These are phyloP conservation scores for Distichodus sexfasciatus DNA, from an alignment of 2,797 vertebrate species.

Conservation along the genomic window DNA sequence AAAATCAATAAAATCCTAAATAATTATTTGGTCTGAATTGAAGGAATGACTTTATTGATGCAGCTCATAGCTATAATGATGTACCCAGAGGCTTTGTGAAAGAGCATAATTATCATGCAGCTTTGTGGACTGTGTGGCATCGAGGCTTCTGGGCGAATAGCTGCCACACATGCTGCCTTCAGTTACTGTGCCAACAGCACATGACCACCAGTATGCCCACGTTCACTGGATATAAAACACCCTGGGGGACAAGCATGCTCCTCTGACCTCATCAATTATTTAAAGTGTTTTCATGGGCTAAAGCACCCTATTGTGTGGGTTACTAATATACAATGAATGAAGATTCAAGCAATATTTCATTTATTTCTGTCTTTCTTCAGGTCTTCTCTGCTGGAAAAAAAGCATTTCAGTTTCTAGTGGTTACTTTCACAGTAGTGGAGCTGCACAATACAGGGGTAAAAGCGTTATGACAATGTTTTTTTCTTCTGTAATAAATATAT, in stretches of 20 bases:
- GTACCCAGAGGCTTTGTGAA: neutral
- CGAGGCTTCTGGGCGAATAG: neutral
- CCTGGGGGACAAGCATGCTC: neutral
- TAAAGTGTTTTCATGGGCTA: neutral
- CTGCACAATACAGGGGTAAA: too few species aligned
- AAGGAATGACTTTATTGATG: neutral
- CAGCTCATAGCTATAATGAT: neutral
- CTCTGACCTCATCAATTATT: conserved; percentile 6
- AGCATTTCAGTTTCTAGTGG: too few species aligned
- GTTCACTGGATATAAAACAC: neutral
- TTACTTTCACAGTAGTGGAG: too few species aligned
- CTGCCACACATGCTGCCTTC: conserved; percentile 23
- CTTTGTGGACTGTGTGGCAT: conserved; percentile 8
- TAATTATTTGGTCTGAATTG: neutral
- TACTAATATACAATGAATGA: neutral
- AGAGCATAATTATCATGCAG: neutral
- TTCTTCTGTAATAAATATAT: too few species aligned
- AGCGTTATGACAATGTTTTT: too few species aligned
- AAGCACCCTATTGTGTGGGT: neutral
- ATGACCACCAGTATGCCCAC: neutral
- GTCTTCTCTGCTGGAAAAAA: too few species aligned
- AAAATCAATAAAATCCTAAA: neutral
- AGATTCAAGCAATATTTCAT: neutral
- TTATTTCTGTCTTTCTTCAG: too few species aligned
- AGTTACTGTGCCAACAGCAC: conserved; percentile 46